A percentile compares a stretch with the other conserved stretches of the same genome.
Conservation (phyloP, 2,113 vertebrate genomes). For the Prolemur simus region DNA sequence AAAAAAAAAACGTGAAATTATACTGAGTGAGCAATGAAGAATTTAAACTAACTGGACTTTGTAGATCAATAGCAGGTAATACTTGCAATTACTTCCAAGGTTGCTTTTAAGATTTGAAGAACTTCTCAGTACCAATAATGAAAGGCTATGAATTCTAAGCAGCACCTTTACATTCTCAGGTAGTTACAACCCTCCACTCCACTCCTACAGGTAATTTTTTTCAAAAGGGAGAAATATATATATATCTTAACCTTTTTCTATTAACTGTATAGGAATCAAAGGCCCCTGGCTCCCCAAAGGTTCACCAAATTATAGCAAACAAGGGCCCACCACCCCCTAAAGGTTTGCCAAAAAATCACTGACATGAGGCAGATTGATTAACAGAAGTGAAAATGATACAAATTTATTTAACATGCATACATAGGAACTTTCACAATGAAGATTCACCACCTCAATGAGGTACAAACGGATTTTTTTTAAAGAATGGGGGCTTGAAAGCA, state of each 20-base stretch:
- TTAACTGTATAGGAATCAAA: not conserved
- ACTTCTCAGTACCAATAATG: not conserved
- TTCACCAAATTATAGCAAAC: no score
- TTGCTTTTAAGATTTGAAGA: slow-evolving; percentile 39
- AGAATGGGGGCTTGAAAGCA: no score
- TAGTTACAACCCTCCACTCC: not conserved
- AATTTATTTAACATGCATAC: no score
- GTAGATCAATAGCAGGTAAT: not conserved
- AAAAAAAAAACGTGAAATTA: not conserved
- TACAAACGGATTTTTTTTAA: no score
- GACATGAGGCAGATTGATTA: no score
- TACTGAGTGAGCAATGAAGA: slow-evolving; percentile 1
- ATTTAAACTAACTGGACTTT: not conserved
- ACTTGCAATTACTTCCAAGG: not conserved
- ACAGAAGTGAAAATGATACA: no score
- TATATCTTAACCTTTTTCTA: not conserved
- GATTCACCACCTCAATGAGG: no score
- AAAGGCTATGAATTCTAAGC: slow-evolving; percentile 33
- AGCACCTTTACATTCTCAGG: not conserved
- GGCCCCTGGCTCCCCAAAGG: no score
- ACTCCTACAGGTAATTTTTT: not conserved
- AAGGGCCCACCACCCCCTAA: accelerated
- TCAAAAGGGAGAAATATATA: not conserved
- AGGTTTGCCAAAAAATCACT: no score
- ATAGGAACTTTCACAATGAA: no score